Percentiles rank a stretch among this genome's conserved stretches.
phyloP scores from a whole-genome alignment of 2,888 invertebrate genomes.

The Subacronicta megacephala region DNA sequence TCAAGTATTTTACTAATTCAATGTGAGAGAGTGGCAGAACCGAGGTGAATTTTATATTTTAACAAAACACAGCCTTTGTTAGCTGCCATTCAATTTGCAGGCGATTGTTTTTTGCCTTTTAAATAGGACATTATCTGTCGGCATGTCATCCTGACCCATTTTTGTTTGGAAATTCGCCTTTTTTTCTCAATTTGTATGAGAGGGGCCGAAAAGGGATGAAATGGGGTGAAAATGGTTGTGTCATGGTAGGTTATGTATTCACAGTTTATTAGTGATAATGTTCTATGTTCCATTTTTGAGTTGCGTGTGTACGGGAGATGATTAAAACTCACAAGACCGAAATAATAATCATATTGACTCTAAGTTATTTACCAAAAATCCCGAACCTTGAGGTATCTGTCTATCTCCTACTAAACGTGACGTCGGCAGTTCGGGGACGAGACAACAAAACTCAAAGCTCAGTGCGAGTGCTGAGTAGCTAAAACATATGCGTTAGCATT shows the following conservation, averaged over 20 bases:
- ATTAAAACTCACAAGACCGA: no score
- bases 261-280: neutral
- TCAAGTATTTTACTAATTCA: neutral
- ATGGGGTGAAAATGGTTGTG: neutral
- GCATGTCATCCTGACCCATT: slow-evolving; percentile 25
- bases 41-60: slow-evolving; percentile 42
- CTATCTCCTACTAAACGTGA: no score
- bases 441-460: no score
- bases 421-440: no score
- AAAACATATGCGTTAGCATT: no score
- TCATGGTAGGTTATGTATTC: slow-evolving; percentile 3
- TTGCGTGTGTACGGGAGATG: no score
- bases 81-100: slow-evolving; percentile 35
- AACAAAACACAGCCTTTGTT: slow-evolving; percentile 41
- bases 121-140: slow-evolving; percentile 46
- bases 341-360: no score
- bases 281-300: neutral
- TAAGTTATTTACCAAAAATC: no score
- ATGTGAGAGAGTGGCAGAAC: neutral
- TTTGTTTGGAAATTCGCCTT: slow-evolving; percentile 28
- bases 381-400: no score
- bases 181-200: slow-evolving; percentile 6
- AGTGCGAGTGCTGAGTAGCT: no score
- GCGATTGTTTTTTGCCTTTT: slow-evolving; percentile 49
- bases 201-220: neutral